These are phyloP conservation scores for Phalangium opilio DNA, from an alignment of 2,888 invertebrate genomes.

Conservation along the genomic window DNA sequence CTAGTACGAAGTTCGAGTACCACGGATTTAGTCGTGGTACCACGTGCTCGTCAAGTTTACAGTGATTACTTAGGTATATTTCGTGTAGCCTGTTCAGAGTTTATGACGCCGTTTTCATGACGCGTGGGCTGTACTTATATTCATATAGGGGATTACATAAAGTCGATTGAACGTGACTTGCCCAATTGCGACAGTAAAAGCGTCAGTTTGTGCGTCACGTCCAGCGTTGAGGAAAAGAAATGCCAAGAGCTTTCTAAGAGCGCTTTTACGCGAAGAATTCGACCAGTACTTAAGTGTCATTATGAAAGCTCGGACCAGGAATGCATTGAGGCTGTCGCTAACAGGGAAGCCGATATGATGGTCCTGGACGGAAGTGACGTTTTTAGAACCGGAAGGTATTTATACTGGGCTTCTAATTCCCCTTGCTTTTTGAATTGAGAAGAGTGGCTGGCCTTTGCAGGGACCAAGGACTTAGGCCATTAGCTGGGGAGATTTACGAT, in stretches of 20 bases:
- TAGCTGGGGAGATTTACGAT: slow-evolving; percentile 49
- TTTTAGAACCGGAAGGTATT: slow-evolving; percentile 48
- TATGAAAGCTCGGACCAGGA: slow-evolving; percentile 45
- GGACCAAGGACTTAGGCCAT: slow-evolving; percentile 44
- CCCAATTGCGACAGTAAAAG: slow-evolving; percentile 22
- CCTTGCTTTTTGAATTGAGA: too few relatives aligned
- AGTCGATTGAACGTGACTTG: slow-evolving; percentile 26
- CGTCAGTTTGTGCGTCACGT: slow-evolving; percentile 47
- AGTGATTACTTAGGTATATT: slow-evolving; percentile 22
- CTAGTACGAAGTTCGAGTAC: too few relatives aligned
- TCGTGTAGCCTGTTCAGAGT: too few relatives aligned
- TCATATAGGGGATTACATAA: slow-evolving; percentile 30
- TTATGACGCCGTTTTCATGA: too few relatives aligned
- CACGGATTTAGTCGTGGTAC: too few relatives aligned
- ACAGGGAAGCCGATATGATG: slow-evolving; percentile 52
- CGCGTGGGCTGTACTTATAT: too few relatives aligned
- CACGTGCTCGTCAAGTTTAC: too few relatives aligned
- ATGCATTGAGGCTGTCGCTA: slow-evolving; percentile 50
- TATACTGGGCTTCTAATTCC: too few relatives aligned
- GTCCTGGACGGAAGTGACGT: slow-evolving; percentile 55
- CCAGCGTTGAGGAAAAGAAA: slow-evolving; percentile 50
- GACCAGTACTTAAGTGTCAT: slow-evolving; percentile 64
- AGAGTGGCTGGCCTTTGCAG: slow-evolving; percentile 10
- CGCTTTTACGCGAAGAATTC: slow-evolving; percentile 58
- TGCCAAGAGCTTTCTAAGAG: slow-evolving; percentile 53